Evolutionary conservation across 2,888 invertebrate species (phyloP).

Genomic region (Phasia obesa): DNA sequence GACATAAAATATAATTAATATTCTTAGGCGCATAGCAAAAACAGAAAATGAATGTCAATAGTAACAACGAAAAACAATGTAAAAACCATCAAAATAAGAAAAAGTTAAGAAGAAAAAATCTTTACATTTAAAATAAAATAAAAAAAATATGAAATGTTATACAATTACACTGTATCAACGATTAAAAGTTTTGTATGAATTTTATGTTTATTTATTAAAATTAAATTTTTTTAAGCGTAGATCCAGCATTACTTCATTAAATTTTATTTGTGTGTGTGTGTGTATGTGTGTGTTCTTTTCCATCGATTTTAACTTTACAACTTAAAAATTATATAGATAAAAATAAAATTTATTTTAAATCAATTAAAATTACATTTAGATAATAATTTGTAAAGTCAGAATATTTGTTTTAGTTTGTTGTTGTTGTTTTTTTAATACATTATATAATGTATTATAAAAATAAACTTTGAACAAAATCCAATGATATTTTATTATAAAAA

Average conservation of each 20-base stretch:
- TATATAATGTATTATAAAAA: neutral
- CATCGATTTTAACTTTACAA: conserved; percentile 39
- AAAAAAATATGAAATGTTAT: neutral
- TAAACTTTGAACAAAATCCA: conserved; percentile 46
- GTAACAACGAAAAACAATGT: too few species aligned
- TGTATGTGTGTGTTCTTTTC: conserved; percentile 20
- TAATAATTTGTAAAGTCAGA: conserved; percentile 48
- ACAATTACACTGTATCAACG: conserved; percentile 12
- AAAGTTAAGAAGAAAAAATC: neutral
- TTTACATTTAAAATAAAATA: neutral
- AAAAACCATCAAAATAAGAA: too few species aligned
- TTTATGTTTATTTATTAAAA: neutral
- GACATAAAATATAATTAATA: neutral
- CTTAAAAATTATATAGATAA: conserved; percentile 46
- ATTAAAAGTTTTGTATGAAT: conserved; percentile 1
- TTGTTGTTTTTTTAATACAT: conserved; percentile 5
- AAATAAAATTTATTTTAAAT: conserved; percentile 56
- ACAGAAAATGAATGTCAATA: neutral
- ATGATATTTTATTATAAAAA: conserved; percentile 45
- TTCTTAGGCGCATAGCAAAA: too few species aligned
- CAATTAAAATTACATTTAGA: conserved; percentile 47
- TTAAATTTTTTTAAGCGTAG: conserved; percentile 17
- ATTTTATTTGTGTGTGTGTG: conserved; percentile 30
- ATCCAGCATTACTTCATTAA: conserved; percentile 29
- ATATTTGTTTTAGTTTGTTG: conserved; percentile 8